A percentile compares a stretch with the other conserved stretches of the same genome.
These are phyloP conservation scores for Cynodonichthys magdalenae DNA, from an alignment of 2,797 vertebrate genomes.

Conservation along the genomic window DNA sequence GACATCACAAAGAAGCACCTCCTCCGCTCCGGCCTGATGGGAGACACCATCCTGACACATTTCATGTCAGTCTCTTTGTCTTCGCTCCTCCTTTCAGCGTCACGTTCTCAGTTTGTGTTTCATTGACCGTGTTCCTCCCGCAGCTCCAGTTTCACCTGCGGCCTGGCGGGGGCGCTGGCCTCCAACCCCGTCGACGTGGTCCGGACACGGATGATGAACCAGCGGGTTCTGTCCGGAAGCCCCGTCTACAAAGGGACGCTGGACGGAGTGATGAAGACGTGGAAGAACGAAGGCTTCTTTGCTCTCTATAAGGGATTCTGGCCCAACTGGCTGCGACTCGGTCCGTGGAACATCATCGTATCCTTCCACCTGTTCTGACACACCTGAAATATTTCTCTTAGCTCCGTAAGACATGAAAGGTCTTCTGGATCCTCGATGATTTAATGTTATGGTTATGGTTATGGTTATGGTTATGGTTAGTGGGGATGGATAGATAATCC, in stretches of 20 bases:
- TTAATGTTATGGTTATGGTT: too few species aligned
- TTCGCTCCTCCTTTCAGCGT: background rate
- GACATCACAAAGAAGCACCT: constrained; percentile 98
- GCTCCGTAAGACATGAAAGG: too few species aligned
- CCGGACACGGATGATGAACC: constrained; percentile 97
- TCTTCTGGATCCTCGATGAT: too few species aligned
- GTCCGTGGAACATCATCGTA: constrained; percentile 99
- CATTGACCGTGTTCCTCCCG: too few species aligned
- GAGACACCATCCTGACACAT: constrained; percentile 92
- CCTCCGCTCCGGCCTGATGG: constrained; percentile 90
- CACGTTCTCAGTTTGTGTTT: too few species aligned
- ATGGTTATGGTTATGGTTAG: too few species aligned
- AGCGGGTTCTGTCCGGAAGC: constrained; percentile 89
- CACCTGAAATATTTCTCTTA: too few species aligned
- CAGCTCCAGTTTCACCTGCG: constrained; percentile 94
- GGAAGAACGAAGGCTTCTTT: constrained; percentile 95
- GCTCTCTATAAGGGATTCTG: constrained; percentile 98
- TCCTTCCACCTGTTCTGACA: constrained; percentile 87
- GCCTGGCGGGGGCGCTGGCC: constrained; percentile 93
- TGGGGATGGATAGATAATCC: too few species aligned
- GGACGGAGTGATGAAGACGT: constrained; percentile 94
- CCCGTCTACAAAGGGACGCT: constrained; percentile 92
- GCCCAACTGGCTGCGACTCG: constrained; percentile 97
- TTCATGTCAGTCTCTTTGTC: constrained; percentile 85
- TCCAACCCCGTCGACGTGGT: constrained; percentile 97